Conservation (phyloP, 2,113 vertebrate species). For the Pteruthius melanotis region DNA sequence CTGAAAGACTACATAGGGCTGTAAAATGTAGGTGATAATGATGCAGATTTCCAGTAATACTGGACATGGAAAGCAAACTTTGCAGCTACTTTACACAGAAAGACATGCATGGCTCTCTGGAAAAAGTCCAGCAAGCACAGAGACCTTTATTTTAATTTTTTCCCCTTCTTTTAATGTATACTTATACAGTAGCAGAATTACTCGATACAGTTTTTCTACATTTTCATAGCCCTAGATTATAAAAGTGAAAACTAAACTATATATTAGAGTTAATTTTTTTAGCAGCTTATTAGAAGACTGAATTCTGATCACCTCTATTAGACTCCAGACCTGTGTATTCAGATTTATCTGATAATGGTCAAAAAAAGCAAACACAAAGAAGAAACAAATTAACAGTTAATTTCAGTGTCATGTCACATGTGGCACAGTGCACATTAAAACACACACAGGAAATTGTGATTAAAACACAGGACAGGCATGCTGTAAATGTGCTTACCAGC, state of each 20-base stretch:
- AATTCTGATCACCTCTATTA: slow-evolving; percentile 84
- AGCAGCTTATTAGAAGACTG: slow-evolving; percentile 62
- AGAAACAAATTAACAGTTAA: slow-evolving; percentile 60
- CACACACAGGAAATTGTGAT: slow-evolving; percentile 23
- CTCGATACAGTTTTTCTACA: not conserved
- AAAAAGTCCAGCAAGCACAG: not conserved
- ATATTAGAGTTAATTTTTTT: slow-evolving; percentile 68
- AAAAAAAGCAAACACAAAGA: slow-evolving; percentile 58
- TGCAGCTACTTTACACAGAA: not conserved
- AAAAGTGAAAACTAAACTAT: slow-evolving; percentile 38
- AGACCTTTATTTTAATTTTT: not conserved
- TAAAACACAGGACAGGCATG: slow-evolving; percentile 75
- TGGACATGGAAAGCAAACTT: not conserved
- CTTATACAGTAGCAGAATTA: not conserved
- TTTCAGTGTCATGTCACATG: not conserved
- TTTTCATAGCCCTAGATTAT: slow-evolving; percentile 49
- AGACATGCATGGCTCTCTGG: not conserved
- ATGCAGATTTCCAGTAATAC: not conserved
- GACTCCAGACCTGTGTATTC: slow-evolving; percentile 82
- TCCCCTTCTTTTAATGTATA: not conserved
- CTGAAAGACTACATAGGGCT: slow-evolving; percentile 49
- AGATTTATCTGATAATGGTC: slow-evolving; percentile 79
- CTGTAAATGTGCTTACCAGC: slow-evolving; percentile 94
- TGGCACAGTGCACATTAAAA: slow-evolving; percentile 44
- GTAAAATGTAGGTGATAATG: slow-evolving; percentile 55